Evolutionary conservation across 2,797 vertebrate species (phyloP).

Genomic region (Borostomias antarcticus): DNA sequence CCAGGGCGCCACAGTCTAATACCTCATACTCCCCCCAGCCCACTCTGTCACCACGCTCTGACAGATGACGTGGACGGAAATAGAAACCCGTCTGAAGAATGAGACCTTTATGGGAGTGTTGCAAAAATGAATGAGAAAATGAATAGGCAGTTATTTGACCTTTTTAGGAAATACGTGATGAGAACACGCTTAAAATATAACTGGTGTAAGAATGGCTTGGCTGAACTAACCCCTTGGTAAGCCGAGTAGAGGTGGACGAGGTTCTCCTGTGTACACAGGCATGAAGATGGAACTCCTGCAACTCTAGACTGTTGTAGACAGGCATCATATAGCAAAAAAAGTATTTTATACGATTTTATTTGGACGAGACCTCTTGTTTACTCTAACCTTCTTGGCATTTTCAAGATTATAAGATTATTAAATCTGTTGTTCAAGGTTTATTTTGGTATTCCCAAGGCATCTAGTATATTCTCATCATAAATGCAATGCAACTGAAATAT

Average conservation of each 20-base stretch:
- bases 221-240: conserved; percentile 51
- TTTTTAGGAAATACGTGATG: conserved; percentile 53
- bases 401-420: too few relatives aligned
- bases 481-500: too few relatives aligned
- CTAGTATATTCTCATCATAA: too few relatives aligned
- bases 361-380: too few relatives aligned
- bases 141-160: conserved; percentile 58
- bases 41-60: conserved; percentile 42
- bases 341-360: too few relatives aligned
- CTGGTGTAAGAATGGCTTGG: conserved; percentile 56
- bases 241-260: conserved; percentile 25
- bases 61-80: conserved; percentile 37
- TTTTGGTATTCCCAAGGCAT: too few relatives aligned
- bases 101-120: conserved; percentile 35
- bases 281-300: too few relatives aligned
- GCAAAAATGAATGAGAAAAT: conserved; percentile 32
- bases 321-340: too few relatives aligned
- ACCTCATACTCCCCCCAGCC: conserved; percentile 33
- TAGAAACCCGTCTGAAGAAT: conserved; percentile 5
- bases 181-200: conserved; percentile 59
- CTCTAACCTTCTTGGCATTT: too few relatives aligned
- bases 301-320: too few relatives aligned
- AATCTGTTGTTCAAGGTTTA: too few relatives aligned
- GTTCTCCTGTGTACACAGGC: not conserved
- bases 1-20: not conserved